Base-by-base conservation (phyloP, 2,888 invertebrate genomes). In the Ectobius pallidus region DNA sequence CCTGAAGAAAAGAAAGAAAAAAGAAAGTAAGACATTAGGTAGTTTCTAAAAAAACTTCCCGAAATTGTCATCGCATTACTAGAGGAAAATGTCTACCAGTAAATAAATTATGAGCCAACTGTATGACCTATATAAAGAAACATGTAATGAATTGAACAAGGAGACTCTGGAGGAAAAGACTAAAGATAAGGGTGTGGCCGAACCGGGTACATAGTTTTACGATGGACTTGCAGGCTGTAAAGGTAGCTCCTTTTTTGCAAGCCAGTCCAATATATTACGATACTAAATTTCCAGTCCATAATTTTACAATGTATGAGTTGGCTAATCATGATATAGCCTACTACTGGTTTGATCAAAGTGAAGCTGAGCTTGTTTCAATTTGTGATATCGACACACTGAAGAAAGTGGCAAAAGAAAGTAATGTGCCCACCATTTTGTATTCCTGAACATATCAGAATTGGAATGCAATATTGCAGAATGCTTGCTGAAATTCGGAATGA, bases 271-370 rank as follows among this genome's bases (percentile, higher is more conserved):
- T 78, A 0, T 80, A 79, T 71, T 80, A n/a, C 68, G 79, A 80
- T 73, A 77, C 77, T 0, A 80, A 80, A 70, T 72, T 80, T 14
- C 73, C 73, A 16, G 74, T 76, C 9, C 79, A 80, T 71, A 79
- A 80, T 74, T 79, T 78, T 69, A n/a, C n/a, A n/a, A n/a, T n/a
- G n/a, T n/a, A n/a, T n/a, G n/a, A n/a, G n/a, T n/a, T n/a, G n/a
- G n/a, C 62, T 11, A 78, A 73, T 7, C 69, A 76, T 9, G 69
- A 77, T 20, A 72, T 42, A 7, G 73, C 52, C 25, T 78, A 79
- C 65, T 80, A 77, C 72, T 79, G 79, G 78, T 69, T 52, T 52
- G 32, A 55, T 18, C 78, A 80, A 70, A 42, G 75, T 16, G 73
- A 77, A 62, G 74, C 71, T 69, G 67, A 75, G 39, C 42, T n/a